Conservation (phyloP, 2,113 vertebrate species). For the Rhizomys pruinosus region DNA sequence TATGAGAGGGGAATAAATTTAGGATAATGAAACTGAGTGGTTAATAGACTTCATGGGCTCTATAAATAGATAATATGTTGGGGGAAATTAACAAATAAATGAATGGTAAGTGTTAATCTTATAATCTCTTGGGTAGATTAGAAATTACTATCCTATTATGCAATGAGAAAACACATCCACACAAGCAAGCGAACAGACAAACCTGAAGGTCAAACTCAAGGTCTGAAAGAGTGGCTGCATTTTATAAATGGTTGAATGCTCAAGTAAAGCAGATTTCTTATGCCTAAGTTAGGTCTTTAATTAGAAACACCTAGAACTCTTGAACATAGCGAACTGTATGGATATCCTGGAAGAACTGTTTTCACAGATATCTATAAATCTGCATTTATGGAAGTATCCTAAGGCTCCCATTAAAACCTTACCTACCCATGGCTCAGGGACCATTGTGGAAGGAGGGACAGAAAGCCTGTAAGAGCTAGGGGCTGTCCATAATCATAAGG, state of each 20-base stretch:
- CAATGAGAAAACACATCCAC: background rate
- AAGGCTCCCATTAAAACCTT: background rate
- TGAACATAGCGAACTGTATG: background rate
- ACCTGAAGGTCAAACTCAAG: background rate
- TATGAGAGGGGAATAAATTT: background rate
- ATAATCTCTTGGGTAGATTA: background rate
- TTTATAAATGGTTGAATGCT: background rate
- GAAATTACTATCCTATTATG: constrained; percentile 11
- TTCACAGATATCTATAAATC: background rate
- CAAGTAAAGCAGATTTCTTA: background rate
- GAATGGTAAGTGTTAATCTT: constrained; percentile 36
- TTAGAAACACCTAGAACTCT: background rate
- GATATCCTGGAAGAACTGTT: background rate
- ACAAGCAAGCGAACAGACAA: background rate
- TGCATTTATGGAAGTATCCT: background rate
- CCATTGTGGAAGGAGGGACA: no score
- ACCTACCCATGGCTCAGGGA: no score
- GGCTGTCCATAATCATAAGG: no score
- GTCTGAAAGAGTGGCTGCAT: background rate
- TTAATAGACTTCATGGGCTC: constrained; percentile 16
- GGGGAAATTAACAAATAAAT: constrained; percentile 21
- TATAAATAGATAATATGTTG: background rate
- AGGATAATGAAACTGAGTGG: background rate
- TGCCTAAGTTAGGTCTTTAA: background rate
- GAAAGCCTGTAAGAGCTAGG: no score